phyloP scores from a whole-genome alignment of 2,113 vertebrate genomes.

The Tricholaema leucomelas region DNA sequence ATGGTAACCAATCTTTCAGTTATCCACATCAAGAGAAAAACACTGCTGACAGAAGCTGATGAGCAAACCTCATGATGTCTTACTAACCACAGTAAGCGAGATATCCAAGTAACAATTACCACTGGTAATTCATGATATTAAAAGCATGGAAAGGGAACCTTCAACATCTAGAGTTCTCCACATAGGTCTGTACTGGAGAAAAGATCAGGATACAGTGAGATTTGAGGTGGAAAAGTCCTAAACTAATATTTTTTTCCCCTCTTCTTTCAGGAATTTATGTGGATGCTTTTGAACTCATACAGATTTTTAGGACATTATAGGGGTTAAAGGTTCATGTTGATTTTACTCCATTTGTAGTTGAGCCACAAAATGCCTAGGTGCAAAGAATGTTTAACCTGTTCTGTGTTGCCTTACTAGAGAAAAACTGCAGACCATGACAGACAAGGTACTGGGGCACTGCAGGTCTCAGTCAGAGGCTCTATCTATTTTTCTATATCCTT shows the following conservation, averaged over 20 bases:
- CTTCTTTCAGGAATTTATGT: background rate
- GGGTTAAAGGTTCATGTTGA: background rate
- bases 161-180: background rate
- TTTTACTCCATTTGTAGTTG: background rate
- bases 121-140: background rate
- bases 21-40: background rate
- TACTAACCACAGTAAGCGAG: background rate
- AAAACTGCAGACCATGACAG: background rate
- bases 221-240: background rate
- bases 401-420: background rate
- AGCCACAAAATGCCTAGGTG: background rate
- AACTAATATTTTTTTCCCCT: background rate
- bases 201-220: background rate
- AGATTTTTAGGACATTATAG: background rate
- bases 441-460: background rate
- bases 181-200: background rate
- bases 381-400: background rate
- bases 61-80: background rate
- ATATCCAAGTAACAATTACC: background rate
- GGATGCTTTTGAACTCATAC: background rate
- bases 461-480: background rate
- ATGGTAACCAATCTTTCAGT: background rate
- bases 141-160: background rate
- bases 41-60: background rate
- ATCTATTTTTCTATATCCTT: background rate